A percentile compares a stretch with the other conserved stretches of the same genome.
Conservation (phyloP, 2,797 vertebrate genomes). For the Phoeniculus purpureus region DNA sequence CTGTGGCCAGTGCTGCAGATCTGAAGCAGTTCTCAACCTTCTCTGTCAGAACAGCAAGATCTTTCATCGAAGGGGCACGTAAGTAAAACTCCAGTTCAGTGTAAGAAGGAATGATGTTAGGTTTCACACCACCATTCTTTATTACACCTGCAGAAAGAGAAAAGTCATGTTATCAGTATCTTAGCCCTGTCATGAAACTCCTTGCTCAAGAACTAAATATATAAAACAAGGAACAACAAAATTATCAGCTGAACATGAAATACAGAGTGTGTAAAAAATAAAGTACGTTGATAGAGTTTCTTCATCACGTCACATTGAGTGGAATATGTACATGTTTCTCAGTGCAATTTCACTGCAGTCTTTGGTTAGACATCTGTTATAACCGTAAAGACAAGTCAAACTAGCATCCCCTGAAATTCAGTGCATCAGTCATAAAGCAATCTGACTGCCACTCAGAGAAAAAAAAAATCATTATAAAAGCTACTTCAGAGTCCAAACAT, state of each 20-base stretch:
- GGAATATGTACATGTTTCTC: neutral
- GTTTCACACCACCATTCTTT: slow-evolving; percentile 88
- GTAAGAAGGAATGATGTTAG: slow-evolving; percentile 90
- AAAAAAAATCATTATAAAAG: neutral
- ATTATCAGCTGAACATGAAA: neutral
- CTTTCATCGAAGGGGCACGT: slow-evolving; percentile 82
- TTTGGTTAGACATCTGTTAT: neutral
- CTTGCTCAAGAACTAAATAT: neutral
- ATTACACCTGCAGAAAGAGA: slow-evolving; percentile 83
- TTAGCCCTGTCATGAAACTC: neutral
- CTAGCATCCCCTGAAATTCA: neutral
- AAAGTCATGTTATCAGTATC: slow-evolving; percentile 6
- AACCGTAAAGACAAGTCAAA: neutral
- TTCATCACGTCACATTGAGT: neutral
- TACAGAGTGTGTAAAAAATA: neutral
- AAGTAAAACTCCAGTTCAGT: slow-evolving; percentile 87
- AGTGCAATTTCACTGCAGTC: neutral
- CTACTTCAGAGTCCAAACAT: neutral
- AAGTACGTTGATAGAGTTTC: neutral
- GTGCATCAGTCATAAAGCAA: neutral
- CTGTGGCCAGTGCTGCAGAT: slow-evolving; percentile 87
- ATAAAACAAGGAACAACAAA: neutral
- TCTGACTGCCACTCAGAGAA: neutral
- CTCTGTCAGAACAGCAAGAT: slow-evolving; percentile 82
- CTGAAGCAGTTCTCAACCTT: slow-evolving; percentile 88